Percentiles rank a stretch among this genome's conserved stretches.
These are phyloP conservation scores for Promerops cafer DNA, from an alignment of 2,113 vertebrate genomes.

Conservation along the genomic window DNA sequence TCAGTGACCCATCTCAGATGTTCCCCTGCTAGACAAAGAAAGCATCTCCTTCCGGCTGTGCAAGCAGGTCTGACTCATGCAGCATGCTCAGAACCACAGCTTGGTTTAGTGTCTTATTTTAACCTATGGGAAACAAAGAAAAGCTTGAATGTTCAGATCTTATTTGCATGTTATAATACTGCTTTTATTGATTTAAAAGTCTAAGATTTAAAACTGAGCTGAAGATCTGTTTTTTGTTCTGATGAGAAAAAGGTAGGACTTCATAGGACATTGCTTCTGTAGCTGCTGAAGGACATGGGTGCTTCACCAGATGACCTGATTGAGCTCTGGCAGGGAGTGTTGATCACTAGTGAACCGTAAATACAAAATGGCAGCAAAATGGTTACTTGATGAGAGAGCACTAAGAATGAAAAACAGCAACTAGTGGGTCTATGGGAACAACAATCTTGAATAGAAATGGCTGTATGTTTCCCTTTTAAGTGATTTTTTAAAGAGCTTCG, in stretches of 20 bases:
- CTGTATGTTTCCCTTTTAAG: background rate
- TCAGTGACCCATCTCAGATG: background rate
- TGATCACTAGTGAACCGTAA: background rate
- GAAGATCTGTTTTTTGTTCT: background rate
- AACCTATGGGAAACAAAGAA: background rate
- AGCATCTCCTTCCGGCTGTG: accelerated
- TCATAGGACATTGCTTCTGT: background rate
- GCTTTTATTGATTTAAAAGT: background rate
- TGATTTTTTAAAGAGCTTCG: background rate
- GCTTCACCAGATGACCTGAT: background rate
- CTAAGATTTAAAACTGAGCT: background rate
- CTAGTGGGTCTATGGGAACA: background rate
- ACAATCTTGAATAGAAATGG: background rate
- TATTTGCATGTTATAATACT: background rate
- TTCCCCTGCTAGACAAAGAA: background rate
- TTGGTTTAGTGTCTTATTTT: background rate
- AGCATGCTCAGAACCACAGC: background rate
- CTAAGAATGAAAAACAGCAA: background rate
- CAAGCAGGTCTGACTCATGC: background rate
- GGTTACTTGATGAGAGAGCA: background rate
- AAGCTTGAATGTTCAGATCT: background rate
- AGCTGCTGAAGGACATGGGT: background rate
- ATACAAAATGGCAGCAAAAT: background rate
- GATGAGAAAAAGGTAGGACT: background rate
- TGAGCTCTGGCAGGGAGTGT: background rate